Evolutionary conservation across 2,113 vertebrate species (phyloP).

Genomic region (Oplegnathus fasciatus): DNA sequence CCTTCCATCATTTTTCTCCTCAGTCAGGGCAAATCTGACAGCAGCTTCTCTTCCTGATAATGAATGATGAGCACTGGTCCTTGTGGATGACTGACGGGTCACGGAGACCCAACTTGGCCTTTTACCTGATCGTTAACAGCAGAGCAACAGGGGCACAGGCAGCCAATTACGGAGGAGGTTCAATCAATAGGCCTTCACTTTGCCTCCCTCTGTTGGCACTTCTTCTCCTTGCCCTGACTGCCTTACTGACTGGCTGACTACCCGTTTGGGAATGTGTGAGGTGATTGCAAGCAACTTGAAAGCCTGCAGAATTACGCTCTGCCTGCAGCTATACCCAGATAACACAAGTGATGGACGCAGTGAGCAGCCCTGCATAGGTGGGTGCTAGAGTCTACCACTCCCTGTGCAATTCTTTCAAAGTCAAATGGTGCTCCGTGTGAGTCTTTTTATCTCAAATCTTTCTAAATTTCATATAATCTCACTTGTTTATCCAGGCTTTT

Average conservation of each 20-base stretch:
- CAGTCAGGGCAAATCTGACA: slow-evolving; percentile 47
- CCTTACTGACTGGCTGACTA: slow-evolving; percentile 52
- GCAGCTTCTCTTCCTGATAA: slow-evolving; percentile 42
- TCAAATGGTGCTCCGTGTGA: neutral
- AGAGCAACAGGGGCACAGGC: slow-evolving; percentile 38
- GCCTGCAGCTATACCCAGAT: slow-evolving; percentile 59
- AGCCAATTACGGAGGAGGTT: slow-evolving; percentile 67
- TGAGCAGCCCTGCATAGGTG: slow-evolving; percentile 32
- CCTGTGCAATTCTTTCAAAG: neutral
- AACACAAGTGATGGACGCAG: slow-evolving; percentile 38
- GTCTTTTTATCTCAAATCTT: slow-evolving; percentile 1
- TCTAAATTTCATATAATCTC: slow-evolving; percentile 45
- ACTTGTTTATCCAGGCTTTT: slow-evolving; percentile 41
- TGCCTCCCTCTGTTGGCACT: slow-evolving; percentile 45
- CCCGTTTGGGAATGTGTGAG: slow-evolving; percentile 56
- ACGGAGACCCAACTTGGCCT: slow-evolving; percentile 57
- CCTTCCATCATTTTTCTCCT: slow-evolving; percentile 39
- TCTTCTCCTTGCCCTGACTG: slow-evolving; percentile 39
- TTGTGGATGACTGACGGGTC: slow-evolving; percentile 56
- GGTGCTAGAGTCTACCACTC: slow-evolving; percentile 13
- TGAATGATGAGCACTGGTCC: slow-evolving; percentile 25
- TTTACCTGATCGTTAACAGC: slow-evolving; percentile 67
- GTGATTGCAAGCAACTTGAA: slow-evolving; percentile 68
- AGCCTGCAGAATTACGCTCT: slow-evolving; percentile 61
- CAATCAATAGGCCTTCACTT: slow-evolving; percentile 69